Evolutionary conservation across 2,888 invertebrate species (phyloP).

Genomic region (Anoncus sp.): DNA sequence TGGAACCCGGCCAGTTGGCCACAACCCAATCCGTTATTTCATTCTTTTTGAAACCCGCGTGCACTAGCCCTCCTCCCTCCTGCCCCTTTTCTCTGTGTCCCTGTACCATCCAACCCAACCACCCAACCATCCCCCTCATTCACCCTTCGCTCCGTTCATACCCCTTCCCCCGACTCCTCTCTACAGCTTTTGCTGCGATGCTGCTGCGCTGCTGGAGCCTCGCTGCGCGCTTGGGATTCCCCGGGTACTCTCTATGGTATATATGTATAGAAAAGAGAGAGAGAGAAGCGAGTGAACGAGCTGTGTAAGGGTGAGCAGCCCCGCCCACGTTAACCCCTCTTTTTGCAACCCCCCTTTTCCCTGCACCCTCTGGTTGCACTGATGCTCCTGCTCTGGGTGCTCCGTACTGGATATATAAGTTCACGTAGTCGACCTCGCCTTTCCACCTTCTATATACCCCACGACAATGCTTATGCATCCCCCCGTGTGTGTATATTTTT

Average conservation of each 20-base stretch:
- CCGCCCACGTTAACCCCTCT: slow-evolving; percentile 65
- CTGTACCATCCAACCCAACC: slow-evolving; percentile 54
- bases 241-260: slow-evolving; percentile 48
- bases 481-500: neutral
- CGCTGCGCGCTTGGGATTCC: slow-evolving; percentile 62
- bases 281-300: slow-evolving; percentile 55
- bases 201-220: slow-evolving; percentile 55
- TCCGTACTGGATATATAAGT: slow-evolving; percentile 37
- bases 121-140: slow-evolving; percentile 64
- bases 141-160: slow-evolving; percentile 53
- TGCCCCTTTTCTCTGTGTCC: slow-evolving; percentile 58
- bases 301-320: slow-evolving; percentile 61
- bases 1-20: slow-evolving; percentile 82
- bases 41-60: slow-evolving; percentile 81
- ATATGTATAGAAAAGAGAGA: slow-evolving; percentile 22
- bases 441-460: slow-evolving; percentile 15
- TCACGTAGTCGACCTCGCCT: slow-evolving; percentile 52
- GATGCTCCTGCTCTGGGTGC: slow-evolving; percentile 49
- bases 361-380: slow-evolving; percentile 23
- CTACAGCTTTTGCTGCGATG: slow-evolving; percentile 37
- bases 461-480: slow-evolving; percentile 7
- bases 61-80: slow-evolving; percentile 57
- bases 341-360: slow-evolving; percentile 57
- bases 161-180: slow-evolving; percentile 21
- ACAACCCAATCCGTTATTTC: slow-evolving; percentile 82